Percentiles rank a stretch among this genome's conserved stretches.
phyloP scores from a whole-genome alignment of 2,888 invertebrate genomes.

The Micropterix aruncella region DNA sequence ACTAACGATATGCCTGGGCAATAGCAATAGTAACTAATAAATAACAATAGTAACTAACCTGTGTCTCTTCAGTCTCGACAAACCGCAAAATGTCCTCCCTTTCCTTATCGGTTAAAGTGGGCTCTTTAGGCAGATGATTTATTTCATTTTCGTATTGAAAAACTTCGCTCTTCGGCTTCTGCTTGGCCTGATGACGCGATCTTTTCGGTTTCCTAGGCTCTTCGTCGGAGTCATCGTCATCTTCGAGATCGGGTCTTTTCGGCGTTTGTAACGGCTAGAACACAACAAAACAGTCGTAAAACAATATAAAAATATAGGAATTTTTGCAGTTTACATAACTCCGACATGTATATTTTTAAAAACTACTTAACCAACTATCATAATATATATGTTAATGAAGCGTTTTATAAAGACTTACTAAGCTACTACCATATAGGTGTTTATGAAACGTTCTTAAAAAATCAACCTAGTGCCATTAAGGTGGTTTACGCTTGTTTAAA shows the following conservation, averaged over 20 bases:
- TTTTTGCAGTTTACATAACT: background rate
- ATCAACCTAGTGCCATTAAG: no score
- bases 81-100: slow-evolving; percentile 67
- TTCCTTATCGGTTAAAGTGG: slow-evolving; percentile 54
- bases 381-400: no score
- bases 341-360: no score
- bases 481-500: no score
- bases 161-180: slow-evolving; percentile 28
- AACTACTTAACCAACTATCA: no score
- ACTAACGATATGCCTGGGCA: no score
- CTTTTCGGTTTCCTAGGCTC: slow-evolving; percentile 46
- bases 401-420: no score
- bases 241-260: slow-evolving; percentile 56
- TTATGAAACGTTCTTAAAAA: no score
- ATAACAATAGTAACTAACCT: slow-evolving; percentile 28
- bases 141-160: slow-evolving; percentile 26
- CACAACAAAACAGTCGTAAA: slow-evolving; percentile 2
- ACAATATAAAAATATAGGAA: background rate
- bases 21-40: no score
- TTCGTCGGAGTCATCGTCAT: slow-evolving; percentile 51
- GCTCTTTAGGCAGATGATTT: slow-evolving; percentile 41
- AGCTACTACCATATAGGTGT: no score
- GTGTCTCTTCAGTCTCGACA: slow-evolving; percentile 69
- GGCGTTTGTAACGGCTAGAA: slow-evolving; percentile 70
- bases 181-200: slow-evolving; percentile 42